These are phyloP conservation scores for Scelioninae gen. 2 DNA, from an alignment of 2,888 invertebrate species.

Conservation along the genomic window DNA sequence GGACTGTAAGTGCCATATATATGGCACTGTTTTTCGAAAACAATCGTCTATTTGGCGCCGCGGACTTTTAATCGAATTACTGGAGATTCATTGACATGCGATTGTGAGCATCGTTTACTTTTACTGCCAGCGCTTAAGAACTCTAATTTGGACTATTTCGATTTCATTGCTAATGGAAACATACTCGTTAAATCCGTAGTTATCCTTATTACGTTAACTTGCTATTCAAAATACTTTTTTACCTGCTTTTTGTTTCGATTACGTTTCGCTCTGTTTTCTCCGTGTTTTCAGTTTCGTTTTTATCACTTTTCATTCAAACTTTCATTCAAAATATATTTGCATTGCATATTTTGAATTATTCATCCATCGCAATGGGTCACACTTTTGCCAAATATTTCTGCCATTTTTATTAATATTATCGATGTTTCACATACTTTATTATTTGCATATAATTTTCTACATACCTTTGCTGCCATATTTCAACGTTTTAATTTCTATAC, in stretches of 20 bases:
- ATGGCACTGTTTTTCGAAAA: constrained; percentile 20
- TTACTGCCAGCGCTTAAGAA: constrained; percentile 53
- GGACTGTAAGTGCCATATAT: too few relatives aligned
- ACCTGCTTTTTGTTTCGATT: not conserved
- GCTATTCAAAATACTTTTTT: constrained; percentile 39
- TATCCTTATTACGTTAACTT: constrained; percentile 49
- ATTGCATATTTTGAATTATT: too few relatives aligned
- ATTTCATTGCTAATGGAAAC: constrained; percentile 61
- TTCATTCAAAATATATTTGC: too few relatives aligned
- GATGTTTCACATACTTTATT: too few relatives aligned
- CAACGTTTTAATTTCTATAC: too few relatives aligned
- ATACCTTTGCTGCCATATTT: too few relatives aligned
- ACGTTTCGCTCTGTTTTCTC: not conserved
- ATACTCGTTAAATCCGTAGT: constrained; percentile 53
- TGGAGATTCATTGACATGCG: constrained; percentile 55
- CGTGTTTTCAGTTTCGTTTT: too few relatives aligned
- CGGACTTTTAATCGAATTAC: constrained; percentile 55
- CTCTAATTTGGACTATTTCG: constrained; percentile 54
- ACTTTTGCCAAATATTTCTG: too few relatives aligned
- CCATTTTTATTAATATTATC: too few relatives aligned
- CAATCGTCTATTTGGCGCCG: constrained; percentile 18
- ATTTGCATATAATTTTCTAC: too few relatives aligned
- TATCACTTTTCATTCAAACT: too few relatives aligned
- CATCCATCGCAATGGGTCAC: too few relatives aligned
- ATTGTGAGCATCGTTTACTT: constrained; percentile 56